These are phyloP conservation scores for human (Homo sapiens) DNA, from an alignment of 2,113 vertebrate species.

Conservation along the genomic window DNA sequence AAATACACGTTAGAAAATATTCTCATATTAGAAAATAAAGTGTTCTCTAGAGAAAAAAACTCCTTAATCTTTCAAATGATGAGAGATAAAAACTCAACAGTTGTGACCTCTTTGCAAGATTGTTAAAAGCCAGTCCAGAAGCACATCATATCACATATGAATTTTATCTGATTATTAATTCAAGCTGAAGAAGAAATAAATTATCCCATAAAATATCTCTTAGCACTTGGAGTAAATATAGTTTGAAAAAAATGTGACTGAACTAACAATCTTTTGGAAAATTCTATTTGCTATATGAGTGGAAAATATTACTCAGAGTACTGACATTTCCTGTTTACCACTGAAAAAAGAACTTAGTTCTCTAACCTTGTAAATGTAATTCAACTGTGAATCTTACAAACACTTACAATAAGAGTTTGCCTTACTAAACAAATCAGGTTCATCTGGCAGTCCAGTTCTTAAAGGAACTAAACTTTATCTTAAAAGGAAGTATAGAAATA, in stretches of 20 bases:
- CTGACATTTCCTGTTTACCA: constrained; percentile 66
- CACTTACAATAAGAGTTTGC: background rate
- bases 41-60: background rate
- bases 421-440: background rate
- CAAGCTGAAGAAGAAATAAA: constrained; percentile 43
- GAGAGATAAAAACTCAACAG: background rate
- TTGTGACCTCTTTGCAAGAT: background rate
- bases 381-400: constrained; percentile 50
- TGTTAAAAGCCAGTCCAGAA: background rate
- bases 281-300: constrained; percentile 25
- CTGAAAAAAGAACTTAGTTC: constrained; percentile 6
- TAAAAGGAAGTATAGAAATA: constrained; percentile 36
- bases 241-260: constrained; percentile 47
- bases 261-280: constrained; percentile 13
- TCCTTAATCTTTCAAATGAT: background rate
- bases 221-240: constrained; percentile 42
- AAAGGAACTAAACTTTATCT: constrained; percentile 18
- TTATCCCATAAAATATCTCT: background rate
- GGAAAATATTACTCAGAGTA: constrained; percentile 69
- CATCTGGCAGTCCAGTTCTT: background rate
- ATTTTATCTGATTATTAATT: constrained; percentile 38
- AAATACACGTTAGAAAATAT: background rate
- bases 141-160: background rate
- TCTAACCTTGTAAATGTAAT: constrained; percentile 48
- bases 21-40: background rate